Conservation (phyloP, 2,113 vertebrate genomes). For the Heterotis niloticus region DNA sequence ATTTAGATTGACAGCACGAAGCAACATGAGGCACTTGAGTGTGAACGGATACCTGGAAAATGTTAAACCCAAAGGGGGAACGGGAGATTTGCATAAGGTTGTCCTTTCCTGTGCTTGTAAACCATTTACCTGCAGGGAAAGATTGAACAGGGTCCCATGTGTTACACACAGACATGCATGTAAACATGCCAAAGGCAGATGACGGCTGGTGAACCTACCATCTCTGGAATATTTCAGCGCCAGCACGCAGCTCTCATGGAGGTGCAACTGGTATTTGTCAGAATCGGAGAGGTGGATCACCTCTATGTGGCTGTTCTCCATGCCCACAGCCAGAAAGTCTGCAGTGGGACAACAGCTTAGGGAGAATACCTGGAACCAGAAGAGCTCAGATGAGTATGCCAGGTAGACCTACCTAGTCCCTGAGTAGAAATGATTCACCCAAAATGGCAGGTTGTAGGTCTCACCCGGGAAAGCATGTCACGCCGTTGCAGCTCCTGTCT, state of each 20-base stretch:
- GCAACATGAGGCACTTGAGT: background rate
- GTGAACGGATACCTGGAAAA: conserved; percentile 71
- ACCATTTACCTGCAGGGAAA: conserved; percentile 76
- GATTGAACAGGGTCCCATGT: background rate
- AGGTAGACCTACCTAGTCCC: no score
- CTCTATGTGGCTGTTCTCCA: conserved; percentile 76
- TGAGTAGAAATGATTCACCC: no score
- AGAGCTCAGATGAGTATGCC: no score
- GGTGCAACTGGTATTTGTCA: conserved; percentile 64
- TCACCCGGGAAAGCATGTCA: no score
- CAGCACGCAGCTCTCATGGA: conserved; percentile 73
- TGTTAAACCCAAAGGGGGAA: conserved; percentile 67
- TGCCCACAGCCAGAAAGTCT: conserved; percentile 73
- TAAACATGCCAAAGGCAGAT: no score
- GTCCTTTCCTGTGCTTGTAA: conserved; percentile 80
- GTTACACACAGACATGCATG: no score
- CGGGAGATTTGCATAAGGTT: conserved; percentile 71
- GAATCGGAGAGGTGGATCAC: conserved; percentile 64
- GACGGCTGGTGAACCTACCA: conserved; percentile 36
- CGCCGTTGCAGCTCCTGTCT: no score
- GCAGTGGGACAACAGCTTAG: conserved; percentile 75
- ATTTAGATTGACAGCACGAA: background rate
- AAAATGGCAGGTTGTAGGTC: no score
- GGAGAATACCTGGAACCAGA: conserved; percentile 54
- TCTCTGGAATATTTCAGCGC: conserved; percentile 84